Conservation (phyloP, 2,113 vertebrate species). For the Alouatta palliata region DNA sequence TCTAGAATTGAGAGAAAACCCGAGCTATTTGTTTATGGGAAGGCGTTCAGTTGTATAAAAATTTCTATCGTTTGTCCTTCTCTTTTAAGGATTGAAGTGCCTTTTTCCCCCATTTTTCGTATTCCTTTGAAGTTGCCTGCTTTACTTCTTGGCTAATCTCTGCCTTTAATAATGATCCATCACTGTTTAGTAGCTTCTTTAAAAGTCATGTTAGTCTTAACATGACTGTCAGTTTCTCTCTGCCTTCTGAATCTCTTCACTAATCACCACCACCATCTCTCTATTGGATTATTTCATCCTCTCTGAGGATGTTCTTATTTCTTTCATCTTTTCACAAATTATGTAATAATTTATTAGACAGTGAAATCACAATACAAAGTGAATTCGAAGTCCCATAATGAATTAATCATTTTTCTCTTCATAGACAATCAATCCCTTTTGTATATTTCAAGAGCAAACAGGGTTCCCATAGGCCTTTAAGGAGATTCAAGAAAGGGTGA, state of each 20-base stretch:
- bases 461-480: not conserved
- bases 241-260: conserved; percentile 68
- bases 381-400: not conserved
- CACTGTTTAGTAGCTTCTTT: conserved; percentile 65
- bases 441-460: not conserved
- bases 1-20: not conserved
- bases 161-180: conserved; percentile 49
- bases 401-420: conserved; percentile 15
- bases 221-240: conserved; percentile 53
- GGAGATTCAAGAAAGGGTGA: not conserved
- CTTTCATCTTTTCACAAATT: conserved; percentile 74
- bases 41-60: not conserved
- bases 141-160: conserved; percentile 64
- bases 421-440: not conserved
- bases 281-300: conserved; percentile 51
- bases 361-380: conserved; percentile 51
- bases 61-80: conserved; percentile 11
- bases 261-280: conserved; percentile 56
- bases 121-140: conserved; percentile 65
- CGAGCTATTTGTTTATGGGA: not conserved
- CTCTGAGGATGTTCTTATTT: conserved; percentile 55
- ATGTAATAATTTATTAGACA: conserved; percentile 70
- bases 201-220: conserved; percentile 69
- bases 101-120: not conserved
- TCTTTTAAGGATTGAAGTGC: not conserved